Evolutionary conservation across 2,797 vertebrate species (phyloP), one percentile per base, ranked within the genome.

Genomic region (Acipenser oxyrinchus): DNA sequence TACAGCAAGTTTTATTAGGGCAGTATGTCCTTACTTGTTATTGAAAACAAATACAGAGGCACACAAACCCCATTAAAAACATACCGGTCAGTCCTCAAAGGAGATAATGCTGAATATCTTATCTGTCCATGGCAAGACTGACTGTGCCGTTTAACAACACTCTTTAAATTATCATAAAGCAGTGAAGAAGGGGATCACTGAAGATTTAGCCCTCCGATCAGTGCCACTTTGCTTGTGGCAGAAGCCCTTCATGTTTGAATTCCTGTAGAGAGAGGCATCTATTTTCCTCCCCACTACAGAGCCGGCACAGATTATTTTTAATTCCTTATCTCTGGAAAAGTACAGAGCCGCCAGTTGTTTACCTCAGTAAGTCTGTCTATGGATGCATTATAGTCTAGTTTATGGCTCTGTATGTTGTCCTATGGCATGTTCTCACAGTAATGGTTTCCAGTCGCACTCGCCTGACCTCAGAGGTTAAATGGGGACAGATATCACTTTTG

Each of bases 301-400:
- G 63, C 65, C 13, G 6, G 64, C 11, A 18, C 9, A 62, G 66
- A 73, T 71, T 74, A 74, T 77, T 77, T 74, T 74, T 73, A 70
- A 73, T 69, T 64, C 64, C 53, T 70, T 77, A 73, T 77, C 71
- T 71, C 13, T 63, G 60, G 50, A 66, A 50, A 70, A 59, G 51
- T 52, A 58, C 62, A 64, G 58, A 50, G 60, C 67, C 55, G 60
- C 23, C 9, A 51, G 49, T 59, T 71, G 68, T 66, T 72, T 74
- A 69, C 68, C 49, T 7, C 63, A 68, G 51, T 63, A 48, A 60
- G 66, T 63, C 57, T 66, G 62, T 66, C 62, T 64, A 18, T 59
- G 57, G 60, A 13, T 55, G 11, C 18, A n/a, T 52, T 57, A 58
- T 55, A 50, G 63, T 9, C 61, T 60, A 48, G 62, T 71, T 71